Evolutionary conservation across 1,140 invertebrate species (phyloP), one percentile per base, ranked within the genome.

Genomic region (Aphidius ervi): DNA sequence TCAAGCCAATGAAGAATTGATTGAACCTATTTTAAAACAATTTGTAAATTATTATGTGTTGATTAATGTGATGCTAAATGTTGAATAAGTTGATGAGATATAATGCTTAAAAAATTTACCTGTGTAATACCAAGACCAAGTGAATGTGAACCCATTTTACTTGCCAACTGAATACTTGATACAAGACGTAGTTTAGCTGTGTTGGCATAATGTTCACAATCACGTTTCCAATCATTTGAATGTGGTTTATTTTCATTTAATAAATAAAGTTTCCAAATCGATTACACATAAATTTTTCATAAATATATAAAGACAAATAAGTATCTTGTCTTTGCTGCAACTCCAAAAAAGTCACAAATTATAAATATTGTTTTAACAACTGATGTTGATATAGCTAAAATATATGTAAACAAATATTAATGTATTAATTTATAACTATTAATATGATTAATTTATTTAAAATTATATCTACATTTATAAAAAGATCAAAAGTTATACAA

Each of bases 81-180:
- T 16, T 16, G 16, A 16, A 0, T 0, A 16, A 16, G 16, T 16
- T 16, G 16, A 16, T 16, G 16, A 16, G 16, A 16, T 16, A 16
- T 16, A 16, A 16, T 16, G 16, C 16, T 16, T 16, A 16, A 16
- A 16, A 54, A 45, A 63, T 49, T 43, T 71, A 76, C 74, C 56
- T 69, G 66, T 23, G 67, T 59, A 55, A 73, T 65, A 46, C 57
- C 50, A 37, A 76, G 59, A 9, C 46, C 49, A 9, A 41, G 62
- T 1, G 58, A 48, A 65, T 68, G 58, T 46, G 70, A 72, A 31
- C 75, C 69, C 58, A 77, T 67, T 69, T 77, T 76, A 58, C 68
- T 71, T 5, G 73, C 74, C 46, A 77, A 61, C 52, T 76, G 74
- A 52, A 77, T 69, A 45, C 73, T 75, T 5, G 68, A 70, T 56